phyloP scores from a whole-genome alignment of 2,113 vertebrate species.

The Spilogale gracilis region DNA sequence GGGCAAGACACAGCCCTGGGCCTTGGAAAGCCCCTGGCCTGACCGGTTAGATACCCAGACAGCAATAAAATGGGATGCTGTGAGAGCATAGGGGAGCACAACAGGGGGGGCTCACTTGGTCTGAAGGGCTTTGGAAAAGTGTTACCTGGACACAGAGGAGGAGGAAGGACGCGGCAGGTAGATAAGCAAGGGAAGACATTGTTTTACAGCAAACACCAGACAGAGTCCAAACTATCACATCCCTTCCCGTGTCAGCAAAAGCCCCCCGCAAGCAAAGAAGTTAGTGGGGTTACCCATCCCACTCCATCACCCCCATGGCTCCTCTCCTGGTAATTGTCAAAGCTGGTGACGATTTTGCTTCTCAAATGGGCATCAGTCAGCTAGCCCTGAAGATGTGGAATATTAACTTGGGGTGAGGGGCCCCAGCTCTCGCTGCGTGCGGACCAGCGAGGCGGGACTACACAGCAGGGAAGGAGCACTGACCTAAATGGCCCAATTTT shows the following conservation, averaged over 20 bases:
- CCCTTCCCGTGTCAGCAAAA: background rate
- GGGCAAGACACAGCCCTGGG: background rate
- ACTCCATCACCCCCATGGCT: accelerated
- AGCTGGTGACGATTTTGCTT: background rate
- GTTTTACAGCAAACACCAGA: background rate
- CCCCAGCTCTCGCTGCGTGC: accelerated
- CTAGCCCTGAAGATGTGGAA: background rate
- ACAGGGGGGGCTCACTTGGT: background rate
- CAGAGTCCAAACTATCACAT: background rate
- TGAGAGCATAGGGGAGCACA: accelerated
- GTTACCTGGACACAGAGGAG: background rate
- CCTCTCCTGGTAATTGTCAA: background rate
- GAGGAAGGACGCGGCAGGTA: background rate
- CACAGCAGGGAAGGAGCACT: accelerated
- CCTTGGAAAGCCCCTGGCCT: background rate
- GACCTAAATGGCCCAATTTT: background rate
- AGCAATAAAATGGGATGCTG: accelerated
- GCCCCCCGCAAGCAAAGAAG: accelerated
- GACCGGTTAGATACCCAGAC: accelerated
- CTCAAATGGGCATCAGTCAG: accelerated
- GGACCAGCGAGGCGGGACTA: accelerated
- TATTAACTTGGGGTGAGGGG: background rate
- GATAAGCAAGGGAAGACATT: accelerated
- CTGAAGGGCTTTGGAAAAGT: background rate
- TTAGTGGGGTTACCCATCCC: accelerated